Base-by-base conservation (phyloP, 2,888 invertebrate species). In the Didymodactylos carnosus region DNA sequence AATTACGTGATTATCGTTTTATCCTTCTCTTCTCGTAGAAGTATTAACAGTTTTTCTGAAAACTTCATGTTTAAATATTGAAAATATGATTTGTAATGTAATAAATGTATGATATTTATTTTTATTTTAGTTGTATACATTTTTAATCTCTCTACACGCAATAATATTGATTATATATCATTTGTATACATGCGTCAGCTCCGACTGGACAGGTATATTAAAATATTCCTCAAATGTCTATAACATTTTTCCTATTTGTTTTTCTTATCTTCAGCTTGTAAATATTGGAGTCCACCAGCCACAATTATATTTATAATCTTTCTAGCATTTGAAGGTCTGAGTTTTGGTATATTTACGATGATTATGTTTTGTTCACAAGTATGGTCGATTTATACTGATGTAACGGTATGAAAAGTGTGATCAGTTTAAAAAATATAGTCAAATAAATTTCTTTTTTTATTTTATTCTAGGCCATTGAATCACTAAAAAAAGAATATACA, bases 291-390 rank as follows among this genome's bases (percentile, higher is more conserved):
- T 10, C 95, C 97, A 25, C 95, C 97, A 4, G 92, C 92, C 1
- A 97, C 95, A 0, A 94, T 97, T 25, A 89, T 94, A 13, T 86
- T 95, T 51, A 85, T 95, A 71, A 86, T 95, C 75, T 92, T 94
- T 82, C 85, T 93, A 76, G 86, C 90, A 72, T 84, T 93, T 84
- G 92, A 92, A 84, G 92, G 93, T 0, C 86, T 98, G 49, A 87
- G 98, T 70, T 98, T 98, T 85, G 93, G 94, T 29, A 91, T 97
- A 78, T 98, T 98, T 84, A 97, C 97, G 1, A 89, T 90, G 39
- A 92, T 98, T 53, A 98, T 98, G 98, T 88, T 94, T 79, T 91
- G 91, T 70, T 94, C 94, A 0, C 95, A 95, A 84, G 85, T 98
- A 53, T 92, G 92, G 81, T 94, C 97, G 39, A 97, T 98, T 81